These are phyloP conservation scores for Pharmacophagus antenor DNA, from an alignment of 2,888 invertebrate species.

Conservation along the genomic window DNA sequence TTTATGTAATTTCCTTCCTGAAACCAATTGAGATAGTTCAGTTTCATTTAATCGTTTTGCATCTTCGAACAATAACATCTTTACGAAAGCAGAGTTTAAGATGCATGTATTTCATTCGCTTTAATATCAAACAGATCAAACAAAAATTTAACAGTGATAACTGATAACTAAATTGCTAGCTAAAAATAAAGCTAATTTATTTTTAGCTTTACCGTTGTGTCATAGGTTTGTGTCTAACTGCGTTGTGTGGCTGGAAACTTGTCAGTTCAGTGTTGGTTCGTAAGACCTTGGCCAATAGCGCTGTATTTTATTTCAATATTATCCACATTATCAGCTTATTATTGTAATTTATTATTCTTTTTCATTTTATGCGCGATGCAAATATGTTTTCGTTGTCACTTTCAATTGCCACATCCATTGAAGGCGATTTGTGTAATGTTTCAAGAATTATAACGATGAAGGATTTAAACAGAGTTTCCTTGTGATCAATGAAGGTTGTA, in stretches of 20 bases:
- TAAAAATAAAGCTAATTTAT: no score
- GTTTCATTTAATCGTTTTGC: no score
- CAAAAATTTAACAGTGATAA: neutral
- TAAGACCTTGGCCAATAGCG: slow-evolving; percentile 26
- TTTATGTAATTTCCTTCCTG: no score
- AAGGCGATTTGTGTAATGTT: slow-evolving; percentile 6
- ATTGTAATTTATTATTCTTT: slow-evolving; percentile 14
- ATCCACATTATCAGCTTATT: slow-evolving; percentile 20
- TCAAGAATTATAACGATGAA: slow-evolving; percentile 1
- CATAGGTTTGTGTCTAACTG: slow-evolving; percentile 22
- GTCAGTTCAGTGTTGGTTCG: slow-evolving; percentile 11
- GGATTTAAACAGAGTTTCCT: slow-evolving; percentile 11
- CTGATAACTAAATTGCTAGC: neutral
- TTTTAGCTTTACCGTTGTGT: slow-evolving; percentile 14
- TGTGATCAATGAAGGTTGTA: neutral
- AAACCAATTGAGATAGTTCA: no score
- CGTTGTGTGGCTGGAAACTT: slow-evolving; percentile 25
- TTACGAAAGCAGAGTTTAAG: no score
- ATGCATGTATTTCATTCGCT: no score
- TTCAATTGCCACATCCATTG: slow-evolving; percentile 2
- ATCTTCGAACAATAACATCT: no score
- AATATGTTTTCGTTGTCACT: slow-evolving; percentile 18
- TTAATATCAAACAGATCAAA: neutral
- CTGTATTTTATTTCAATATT: slow-evolving; percentile 26
- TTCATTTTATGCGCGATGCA: slow-evolving; percentile 21